Percentiles rank a stretch among this genome's conserved stretches.
Evolutionary conservation across 1,140 invertebrate species (phyloP).

Genomic region (Tetramorium alpestre): DNA sequence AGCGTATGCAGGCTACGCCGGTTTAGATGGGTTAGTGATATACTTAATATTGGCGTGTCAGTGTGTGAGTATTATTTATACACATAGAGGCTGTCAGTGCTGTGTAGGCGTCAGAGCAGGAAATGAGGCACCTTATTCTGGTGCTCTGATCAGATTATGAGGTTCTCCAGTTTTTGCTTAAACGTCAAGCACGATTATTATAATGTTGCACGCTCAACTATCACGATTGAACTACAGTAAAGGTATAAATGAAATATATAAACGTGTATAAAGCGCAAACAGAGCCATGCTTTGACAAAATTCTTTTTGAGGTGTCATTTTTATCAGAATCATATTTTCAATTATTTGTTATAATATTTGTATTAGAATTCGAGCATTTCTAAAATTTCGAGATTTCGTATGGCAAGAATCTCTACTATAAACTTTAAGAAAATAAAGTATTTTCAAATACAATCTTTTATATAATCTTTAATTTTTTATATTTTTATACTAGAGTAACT

Average conservation of each 20-base stretch:
- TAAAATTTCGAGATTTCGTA: not conserved
- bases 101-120: slow-evolving; percentile 52
- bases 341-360: not conserved
- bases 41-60: slow-evolving; percentile 67
- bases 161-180: slow-evolving; percentile 12
- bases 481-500: not conserved
- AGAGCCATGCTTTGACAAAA: not conserved
- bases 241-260: slow-evolving; percentile 20
- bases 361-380: not conserved
- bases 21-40: slow-evolving; percentile 65
- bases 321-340: not conserved
- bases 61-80: slow-evolving; percentile 68
- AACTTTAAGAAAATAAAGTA: not conserved
- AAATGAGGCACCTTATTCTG: slow-evolving; percentile 35
- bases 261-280: slow-evolving; percentile 30
- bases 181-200: slow-evolving; percentile 54
- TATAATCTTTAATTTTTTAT: not conserved
- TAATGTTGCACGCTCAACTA: slow-evolving; percentile 36
- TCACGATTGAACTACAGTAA: slow-evolving; percentile 35
- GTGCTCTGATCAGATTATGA: slow-evolving; percentile 49
- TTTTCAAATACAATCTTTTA: not conserved
- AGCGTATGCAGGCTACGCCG: slow-evolving; percentile 42
- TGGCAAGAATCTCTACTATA: not conserved
- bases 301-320: not conserved
- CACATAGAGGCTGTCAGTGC: slow-evolving; percentile 60